A percentile compares a stretch with the other conserved stretches of the same genome.
Evolutionary conservation across 2,797 vertebrate genomes (phyloP).

Genomic region (Amblyraja radiata): DNA sequence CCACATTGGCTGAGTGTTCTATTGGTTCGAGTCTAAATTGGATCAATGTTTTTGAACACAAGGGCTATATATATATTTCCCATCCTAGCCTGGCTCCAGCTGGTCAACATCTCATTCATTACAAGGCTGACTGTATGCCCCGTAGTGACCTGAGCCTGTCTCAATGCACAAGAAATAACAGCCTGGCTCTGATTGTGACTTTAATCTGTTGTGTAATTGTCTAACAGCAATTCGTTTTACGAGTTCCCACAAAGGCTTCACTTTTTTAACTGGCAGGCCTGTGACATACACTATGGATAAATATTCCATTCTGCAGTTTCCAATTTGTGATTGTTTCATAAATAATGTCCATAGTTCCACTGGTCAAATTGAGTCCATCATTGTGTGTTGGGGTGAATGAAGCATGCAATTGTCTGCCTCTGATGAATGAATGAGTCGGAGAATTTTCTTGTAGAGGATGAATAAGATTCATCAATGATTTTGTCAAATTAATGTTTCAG

Average conservation of each 20-base stretch:
- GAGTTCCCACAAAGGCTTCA: not conserved
- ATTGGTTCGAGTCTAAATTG: not conserved
- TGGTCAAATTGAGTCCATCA: not conserved
- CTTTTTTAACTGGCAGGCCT: not conserved
- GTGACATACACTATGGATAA: not conserved
- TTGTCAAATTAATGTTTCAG: not conserved
- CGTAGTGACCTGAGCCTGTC: not conserved
- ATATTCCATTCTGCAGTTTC: not conserved
- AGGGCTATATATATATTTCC: not conserved
- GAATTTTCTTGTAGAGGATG: not conserved
- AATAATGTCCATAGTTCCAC: not conserved
- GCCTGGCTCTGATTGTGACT: not conserved
- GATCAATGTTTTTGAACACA: not conserved
- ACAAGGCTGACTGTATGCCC: not conserved
- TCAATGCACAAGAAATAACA: not conserved
- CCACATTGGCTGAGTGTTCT: not conserved
- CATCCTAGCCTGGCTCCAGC: not conserved
- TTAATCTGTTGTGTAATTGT: not conserved
- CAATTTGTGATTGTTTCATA: not conserved
- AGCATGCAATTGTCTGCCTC: not conserved
- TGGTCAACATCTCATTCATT: not conserved
- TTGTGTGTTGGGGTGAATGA: not conserved
- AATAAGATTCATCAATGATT: not conserved
- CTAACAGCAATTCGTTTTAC: not conserved
- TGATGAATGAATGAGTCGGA: not conserved